Evolutionary conservation across 2,113 vertebrate species (phyloP).

Genomic region (Chionomys nivalis): DNA sequence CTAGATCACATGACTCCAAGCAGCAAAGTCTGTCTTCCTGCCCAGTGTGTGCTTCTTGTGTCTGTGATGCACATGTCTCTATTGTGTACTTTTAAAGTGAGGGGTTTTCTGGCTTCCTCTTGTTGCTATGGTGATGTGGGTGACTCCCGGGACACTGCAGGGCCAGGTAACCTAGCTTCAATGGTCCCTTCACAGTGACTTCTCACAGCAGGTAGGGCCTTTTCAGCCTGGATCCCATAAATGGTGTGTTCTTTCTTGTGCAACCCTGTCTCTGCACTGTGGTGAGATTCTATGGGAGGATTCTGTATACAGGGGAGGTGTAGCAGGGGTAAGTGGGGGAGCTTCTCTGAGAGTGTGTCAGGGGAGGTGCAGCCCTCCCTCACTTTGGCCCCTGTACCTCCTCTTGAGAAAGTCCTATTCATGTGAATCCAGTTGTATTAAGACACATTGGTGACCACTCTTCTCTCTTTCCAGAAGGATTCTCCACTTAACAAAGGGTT

Average conservation of each 20-base stretch:
- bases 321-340: neutral
- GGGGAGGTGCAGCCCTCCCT: neutral
- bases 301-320: neutral
- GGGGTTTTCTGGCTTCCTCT: neutral
- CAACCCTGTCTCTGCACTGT: neutral
- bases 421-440: conserved; percentile 11
- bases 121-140: neutral
- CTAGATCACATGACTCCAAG: neutral
- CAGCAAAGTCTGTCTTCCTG: neutral
- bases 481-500: conserved; percentile 40
- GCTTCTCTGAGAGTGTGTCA: neutral
- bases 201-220: neutral
- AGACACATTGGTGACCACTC: neutral
- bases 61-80: rapidly evolving
- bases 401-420: conserved; percentile 2
- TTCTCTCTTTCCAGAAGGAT: conserved; percentile 51
- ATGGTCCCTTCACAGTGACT: neutral
- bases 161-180: neutral
- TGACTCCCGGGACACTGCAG: neutral
- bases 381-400: neutral
- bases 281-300: neutral
- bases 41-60: neutral
- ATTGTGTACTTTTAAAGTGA: neutral
- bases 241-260: neutral
- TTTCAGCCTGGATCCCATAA: neutral